phyloP scores from a whole-genome alignment of 2,113 vertebrate genomes.

The Syngnathus scovelli region DNA sequence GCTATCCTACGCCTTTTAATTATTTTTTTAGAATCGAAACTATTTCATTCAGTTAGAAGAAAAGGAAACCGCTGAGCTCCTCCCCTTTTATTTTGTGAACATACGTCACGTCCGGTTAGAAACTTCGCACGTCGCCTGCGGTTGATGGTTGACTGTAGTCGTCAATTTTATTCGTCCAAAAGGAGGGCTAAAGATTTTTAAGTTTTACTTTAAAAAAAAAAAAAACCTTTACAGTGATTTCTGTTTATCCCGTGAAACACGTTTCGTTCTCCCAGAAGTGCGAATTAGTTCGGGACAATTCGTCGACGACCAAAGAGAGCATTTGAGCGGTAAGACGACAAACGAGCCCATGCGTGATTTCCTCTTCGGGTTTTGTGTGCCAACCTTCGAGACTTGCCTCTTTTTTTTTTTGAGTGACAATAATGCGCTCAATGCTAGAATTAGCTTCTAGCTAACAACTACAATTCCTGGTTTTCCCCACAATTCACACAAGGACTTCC shows the following conservation, averaged over 20 bases:
- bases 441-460: background rate
- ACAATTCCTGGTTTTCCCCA: background rate
- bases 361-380: background rate
- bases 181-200: background rate
- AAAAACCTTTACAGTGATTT: background rate
- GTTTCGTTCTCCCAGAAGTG: no score
- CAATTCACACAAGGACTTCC: background rate
- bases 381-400: background rate
- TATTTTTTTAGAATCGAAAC: no score
- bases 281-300: no score
- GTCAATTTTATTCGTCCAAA: background rate
- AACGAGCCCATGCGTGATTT: background rate
- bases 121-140: background rate
- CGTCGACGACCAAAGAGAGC: background rate
- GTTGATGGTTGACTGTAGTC: background rate
- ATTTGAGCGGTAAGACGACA: background rate
- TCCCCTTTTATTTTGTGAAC: no score
- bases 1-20: no score
- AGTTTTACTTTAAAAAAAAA: background rate
- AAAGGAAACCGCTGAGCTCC: no score
- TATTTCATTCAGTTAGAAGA: no score
- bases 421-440: slow-evolving; percentile 21
- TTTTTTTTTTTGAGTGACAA: background rate
- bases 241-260: no score
- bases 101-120: no score